Percentiles rank a stretch among this genome's conserved stretches.
These are phyloP conservation scores for Psophia crepitans DNA, from an alignment of 2,113 vertebrate genomes.

Conservation along the genomic window DNA sequence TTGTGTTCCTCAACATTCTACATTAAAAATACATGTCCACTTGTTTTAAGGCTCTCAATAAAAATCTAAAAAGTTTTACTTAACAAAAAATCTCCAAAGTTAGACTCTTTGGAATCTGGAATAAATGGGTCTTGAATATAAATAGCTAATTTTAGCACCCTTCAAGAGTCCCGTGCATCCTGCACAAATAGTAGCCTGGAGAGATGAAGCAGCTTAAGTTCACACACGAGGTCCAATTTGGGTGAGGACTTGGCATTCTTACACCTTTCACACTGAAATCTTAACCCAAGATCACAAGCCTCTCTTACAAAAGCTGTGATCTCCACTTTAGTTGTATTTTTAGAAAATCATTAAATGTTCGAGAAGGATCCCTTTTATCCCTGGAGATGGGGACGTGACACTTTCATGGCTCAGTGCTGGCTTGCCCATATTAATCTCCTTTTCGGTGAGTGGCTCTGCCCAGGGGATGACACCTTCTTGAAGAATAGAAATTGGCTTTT, in stretches of 20 bases:
- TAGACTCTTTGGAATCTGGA: not conserved
- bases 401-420: not conserved
- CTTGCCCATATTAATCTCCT: not conserved
- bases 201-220: not conserved
- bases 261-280: not conserved
- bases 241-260: not conserved
- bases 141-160: not conserved
- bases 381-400: rapidly evolving
- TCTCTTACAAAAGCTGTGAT: not conserved
- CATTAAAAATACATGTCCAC: not conserved
- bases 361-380: not conserved
- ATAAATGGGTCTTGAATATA: not conserved
- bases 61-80: not conserved
- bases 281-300: not conserved
- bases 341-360: not conserved
- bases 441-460: not conserved
- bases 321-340: not conserved
- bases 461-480: not conserved
- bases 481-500: not conserved
- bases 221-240: not conserved
- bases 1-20: not conserved
- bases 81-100: not conserved
- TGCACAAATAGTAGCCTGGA: not conserved
- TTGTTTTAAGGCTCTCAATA: not conserved
- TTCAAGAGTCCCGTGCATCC: not conserved